Base-by-base conservation (phyloP, 2,888 invertebrate genomes). In the Amaurobius ferox region DNA sequence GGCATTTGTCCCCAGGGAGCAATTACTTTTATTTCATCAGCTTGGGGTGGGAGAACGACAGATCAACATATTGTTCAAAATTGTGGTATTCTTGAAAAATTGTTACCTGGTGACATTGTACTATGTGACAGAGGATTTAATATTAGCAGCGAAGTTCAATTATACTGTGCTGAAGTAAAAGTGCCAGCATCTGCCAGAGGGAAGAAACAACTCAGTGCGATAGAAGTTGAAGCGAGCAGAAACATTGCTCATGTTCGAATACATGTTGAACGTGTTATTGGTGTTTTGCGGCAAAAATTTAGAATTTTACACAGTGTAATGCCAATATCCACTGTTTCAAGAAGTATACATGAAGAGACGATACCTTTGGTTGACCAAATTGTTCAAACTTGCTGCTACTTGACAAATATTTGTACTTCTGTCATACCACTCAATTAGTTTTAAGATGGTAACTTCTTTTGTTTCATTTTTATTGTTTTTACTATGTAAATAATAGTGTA, bases 31-130 rank as follows among this genome's bases (percentile, higher is more conserved):
- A 62, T 90, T 16, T 89, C 89, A 6, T 73, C 78, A 40, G 85
- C 77, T 11, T 90, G 88, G 88, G 89, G 89, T 76, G 89, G 89
- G 7, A 70, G 89, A 39, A 55, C 68, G 3, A 88, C 86, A 87
- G 89, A 90, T 66, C 90, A 89, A 79, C 72, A 83, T 48, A 85
- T 90, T 9, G 89, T 89, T 30, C 89, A 90, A 78, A 48, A 88
- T 39, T 88, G 67, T 70, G 87, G 79, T 1, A 61, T 88, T n/a
- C 30, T 89, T 9, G 62, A 88, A 39, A 79, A 89, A 11, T 74
- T 89, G 13, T 32, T 86, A 6, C 88, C 88, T 44, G 89, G 88
- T 16, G 79, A 73, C 26, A 6, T 89, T 9, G 86, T 89, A 1
- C 61, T 89, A 28, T 89, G 89, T 13, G 89, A 89, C 61, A 30